Conservation (phyloP, 2,888 invertebrate species). For the Trichopoda pennipes region DNA sequence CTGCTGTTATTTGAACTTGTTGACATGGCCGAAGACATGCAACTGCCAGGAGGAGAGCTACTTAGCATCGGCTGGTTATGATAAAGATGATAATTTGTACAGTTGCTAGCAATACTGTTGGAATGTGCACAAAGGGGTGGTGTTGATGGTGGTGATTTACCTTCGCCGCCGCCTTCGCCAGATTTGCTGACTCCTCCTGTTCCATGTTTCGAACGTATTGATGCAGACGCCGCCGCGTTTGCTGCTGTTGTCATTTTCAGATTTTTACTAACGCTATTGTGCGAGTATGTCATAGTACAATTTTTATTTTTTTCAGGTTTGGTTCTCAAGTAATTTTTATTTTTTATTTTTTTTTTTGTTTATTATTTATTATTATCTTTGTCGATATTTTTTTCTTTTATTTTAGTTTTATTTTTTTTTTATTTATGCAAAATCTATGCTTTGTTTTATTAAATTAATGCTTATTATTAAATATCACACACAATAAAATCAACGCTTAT, state of each 20-base stretch:
- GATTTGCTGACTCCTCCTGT: slow-evolving; percentile 54
- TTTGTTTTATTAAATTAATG: slow-evolving; percentile 77
- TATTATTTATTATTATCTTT: slow-evolving; percentile 51
- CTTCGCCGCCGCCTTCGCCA: slow-evolving; percentile 68
- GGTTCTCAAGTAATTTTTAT: slow-evolving; percentile 47
- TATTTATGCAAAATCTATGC: slow-evolving; percentile 67
- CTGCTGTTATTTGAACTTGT: slow-evolving; percentile 71
- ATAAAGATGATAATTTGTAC: slow-evolving; percentile 75
- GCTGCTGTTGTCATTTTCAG: slow-evolving; percentile 78
- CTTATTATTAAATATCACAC: slow-evolving; percentile 80
- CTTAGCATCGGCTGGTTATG: slow-evolving; percentile 71
- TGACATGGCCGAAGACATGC: slow-evolving; percentile 73
- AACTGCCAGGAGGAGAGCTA: slow-evolving; percentile 74
- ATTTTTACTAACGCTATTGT: slow-evolving; percentile 81
- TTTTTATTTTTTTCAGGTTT: slow-evolving; percentile 55
- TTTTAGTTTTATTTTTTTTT: slow-evolving; percentile 66
- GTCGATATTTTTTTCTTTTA: slow-evolving; percentile 54
- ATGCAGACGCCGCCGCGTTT: slow-evolving; percentile 74
- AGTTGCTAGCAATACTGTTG: slow-evolving; percentile 81
- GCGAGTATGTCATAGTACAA: slow-evolving; percentile 81
- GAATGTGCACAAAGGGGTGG: slow-evolving; percentile 79
- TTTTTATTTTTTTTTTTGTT: slow-evolving; percentile 56
- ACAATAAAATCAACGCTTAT: slow-evolving; percentile 80
- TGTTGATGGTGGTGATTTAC: slow-evolving; percentile 72
- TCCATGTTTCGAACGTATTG: slow-evolving; percentile 77